These are phyloP conservation scores for Aphelocoma californica DNA, from an alignment of 2,797 vertebrate genomes.

Conservation along the genomic window DNA sequence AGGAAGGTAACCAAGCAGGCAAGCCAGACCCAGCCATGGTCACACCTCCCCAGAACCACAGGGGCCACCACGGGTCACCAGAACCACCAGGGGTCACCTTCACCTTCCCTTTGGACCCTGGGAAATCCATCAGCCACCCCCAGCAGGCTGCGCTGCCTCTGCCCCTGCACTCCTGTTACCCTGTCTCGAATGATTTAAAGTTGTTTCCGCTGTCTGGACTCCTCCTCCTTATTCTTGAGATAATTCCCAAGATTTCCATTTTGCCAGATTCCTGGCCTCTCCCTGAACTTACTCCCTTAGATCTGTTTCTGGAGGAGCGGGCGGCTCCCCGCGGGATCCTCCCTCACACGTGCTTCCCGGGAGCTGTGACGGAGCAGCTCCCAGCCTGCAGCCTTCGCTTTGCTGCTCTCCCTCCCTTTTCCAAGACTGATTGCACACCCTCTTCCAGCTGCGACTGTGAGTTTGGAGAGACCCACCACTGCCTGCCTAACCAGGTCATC, in stretches of 20 bases:
- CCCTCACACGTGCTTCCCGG: neutral
- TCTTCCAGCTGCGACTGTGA: conserved; percentile 27
- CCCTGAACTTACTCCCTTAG: conserved; percentile 3
- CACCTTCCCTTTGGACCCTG: neutral
- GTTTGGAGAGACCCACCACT: neutral
- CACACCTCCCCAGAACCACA: neutral
- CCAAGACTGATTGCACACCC: neutral
- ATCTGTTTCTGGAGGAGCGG: neutral
- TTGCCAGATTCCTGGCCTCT: conserved; percentile 9
- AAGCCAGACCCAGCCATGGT: neutral
- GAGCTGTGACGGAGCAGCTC: neutral
- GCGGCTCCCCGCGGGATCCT: neutral
- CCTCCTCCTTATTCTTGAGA: conserved; percentile 22
- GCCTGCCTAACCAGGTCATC: conserved; percentile 7
- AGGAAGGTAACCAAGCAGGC: neutral
- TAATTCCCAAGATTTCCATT: conserved; percentile 31
- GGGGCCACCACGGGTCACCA: neutral
- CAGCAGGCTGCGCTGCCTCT: neutral
- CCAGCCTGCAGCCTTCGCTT: accelerated
- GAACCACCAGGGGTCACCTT: neutral
- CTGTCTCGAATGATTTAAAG: neutral
- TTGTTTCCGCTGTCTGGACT: conserved; percentile 18
- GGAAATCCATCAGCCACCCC: neutral
- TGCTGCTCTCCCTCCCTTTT: neutral
- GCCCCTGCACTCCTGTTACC: neutral